Percentiles rank a stretch among this genome's conserved stretches.
These are phyloP conservation scores for Cydia amplana DNA, from an alignment of 1,140 invertebrate genomes.

Conservation along the genomic window DNA sequence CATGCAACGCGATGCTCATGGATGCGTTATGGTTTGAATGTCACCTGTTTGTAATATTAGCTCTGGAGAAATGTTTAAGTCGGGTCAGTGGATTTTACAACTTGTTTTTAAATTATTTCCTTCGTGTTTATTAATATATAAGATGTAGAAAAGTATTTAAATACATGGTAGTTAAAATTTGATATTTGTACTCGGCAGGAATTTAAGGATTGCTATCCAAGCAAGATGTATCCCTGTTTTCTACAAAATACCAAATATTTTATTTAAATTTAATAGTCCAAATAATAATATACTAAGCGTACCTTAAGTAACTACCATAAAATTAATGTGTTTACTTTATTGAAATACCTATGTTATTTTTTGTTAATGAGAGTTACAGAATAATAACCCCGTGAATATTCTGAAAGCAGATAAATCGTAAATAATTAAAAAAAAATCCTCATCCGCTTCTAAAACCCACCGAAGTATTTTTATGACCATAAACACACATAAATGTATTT, in stretches of 20 bases:
- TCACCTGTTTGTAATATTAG: slow-evolving; percentile 3
- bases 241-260: too few relatives aligned
- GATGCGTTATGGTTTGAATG: slow-evolving; percentile 17
- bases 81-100: not conserved
- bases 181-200: too few relatives aligned
- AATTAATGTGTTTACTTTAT: not conserved
- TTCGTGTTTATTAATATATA: too few relatives aligned
- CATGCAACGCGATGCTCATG: not conserved
- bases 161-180: too few relatives aligned
- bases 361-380: too few relatives aligned
- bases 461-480: slow-evolving; percentile 35
- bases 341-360: too few relatives aligned
- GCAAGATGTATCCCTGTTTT: too few relatives aligned
- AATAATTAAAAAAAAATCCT: not conserved
- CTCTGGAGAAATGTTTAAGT: not conserved
- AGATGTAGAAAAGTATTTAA: too few relatives aligned
- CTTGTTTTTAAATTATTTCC: not conserved
- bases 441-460: not conserved
- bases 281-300: not conserved
- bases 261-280: too few relatives aligned
- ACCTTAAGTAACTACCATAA: not conserved
- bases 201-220: too few relatives aligned
- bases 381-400: not conserved
- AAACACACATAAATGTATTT: slow-evolving; percentile 43
- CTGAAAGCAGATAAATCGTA: not conserved